A percentile compares a stretch with the other conserved stretches of the same genome.
Conservation (phyloP, 2,888 invertebrate species). For the Arge pagana region DNA sequence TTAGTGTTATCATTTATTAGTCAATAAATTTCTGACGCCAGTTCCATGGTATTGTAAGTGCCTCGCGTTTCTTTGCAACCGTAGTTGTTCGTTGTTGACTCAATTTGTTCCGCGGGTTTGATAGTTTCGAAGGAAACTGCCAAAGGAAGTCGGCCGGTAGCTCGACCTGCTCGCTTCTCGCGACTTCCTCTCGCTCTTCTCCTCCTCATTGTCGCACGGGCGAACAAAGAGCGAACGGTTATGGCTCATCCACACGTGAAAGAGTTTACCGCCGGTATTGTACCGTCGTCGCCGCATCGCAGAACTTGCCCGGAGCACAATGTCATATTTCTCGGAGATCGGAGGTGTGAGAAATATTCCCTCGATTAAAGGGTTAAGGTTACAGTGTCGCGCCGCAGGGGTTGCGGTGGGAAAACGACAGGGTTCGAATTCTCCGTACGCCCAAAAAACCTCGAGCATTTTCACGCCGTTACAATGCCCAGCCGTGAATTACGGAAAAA, state of each 20-base stretch:
- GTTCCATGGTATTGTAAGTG: no score
- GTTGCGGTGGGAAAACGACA: not conserved
- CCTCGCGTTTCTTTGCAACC: no score
- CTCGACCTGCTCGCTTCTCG: conserved; percentile 9
- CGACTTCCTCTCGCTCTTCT: conserved; percentile 38
- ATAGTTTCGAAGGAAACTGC: not conserved
- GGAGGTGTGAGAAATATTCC: conserved; percentile 35
- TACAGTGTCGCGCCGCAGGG: not conserved
- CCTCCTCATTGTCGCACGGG: conserved; percentile 24
- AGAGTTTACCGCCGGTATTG: conserved; percentile 16
- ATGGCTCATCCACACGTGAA: conserved; percentile 11
- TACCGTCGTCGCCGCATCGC: conserved; percentile 15
- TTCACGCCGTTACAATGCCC: not conserved
- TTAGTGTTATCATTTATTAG: not conserved
- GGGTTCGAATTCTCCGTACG: no score
- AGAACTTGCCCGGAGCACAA: conserved; percentile 2
- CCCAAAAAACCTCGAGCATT: no score
- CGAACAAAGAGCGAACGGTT: conserved; percentile 10
- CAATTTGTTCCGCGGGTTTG: no score
- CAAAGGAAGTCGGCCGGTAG: not conserved
- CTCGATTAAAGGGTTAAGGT: conserved; percentile 28
- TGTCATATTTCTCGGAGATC: conserved; percentile 30
- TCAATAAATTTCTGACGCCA: not conserved
- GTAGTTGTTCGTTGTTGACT: no score
- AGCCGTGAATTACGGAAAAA: no score